Base-by-base conservation (phyloP, 2,888 invertebrate genomes). In the Orchesellides sinensis region DNA sequence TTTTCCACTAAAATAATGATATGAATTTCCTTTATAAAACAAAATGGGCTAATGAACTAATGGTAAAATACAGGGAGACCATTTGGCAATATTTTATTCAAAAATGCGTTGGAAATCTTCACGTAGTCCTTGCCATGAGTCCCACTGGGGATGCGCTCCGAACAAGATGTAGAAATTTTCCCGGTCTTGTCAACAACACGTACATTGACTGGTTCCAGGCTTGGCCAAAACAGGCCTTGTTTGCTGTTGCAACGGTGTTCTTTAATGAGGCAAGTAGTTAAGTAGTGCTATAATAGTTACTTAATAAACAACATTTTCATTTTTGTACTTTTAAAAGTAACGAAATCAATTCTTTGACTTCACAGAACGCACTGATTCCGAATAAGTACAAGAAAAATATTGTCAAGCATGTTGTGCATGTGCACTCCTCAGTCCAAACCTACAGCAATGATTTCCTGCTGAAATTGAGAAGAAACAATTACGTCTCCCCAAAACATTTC, bases 181-280 rank as follows among this genome's bases (percentile, higher is more conserved):
- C 98, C 0, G 97, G 97, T 0, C 91, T 98, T 61, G 96, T 98
- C 47, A 97, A 96, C 89, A 96, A 96, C 89, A 96, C 96, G 0
- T 96, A 95, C 47, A 96, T 98, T 85, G 96, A 98, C 90, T 98
- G 97, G 97, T 94, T 97, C 89, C 96, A 96, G 90, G 94, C 97
- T 0, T 98, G 98, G 98, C 97, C 98, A 0, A 93, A 94, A 86
- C 96, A 97, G 90, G 98, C 98, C 0, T 90, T 98, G 63, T 91
- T 94, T 73, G 96, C 97, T 0, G 97, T 98, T 0, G 97, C 97
- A 0, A 94, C 94, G 77, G 94, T 95, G 0, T 96, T 94, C 89
- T 91, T 98, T 0, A 93, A 94, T 88, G 94, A 97, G 87, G 94
- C 95, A 5, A 73, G 12, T 25, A 5, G 23, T 54, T 54, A 23